phyloP scores from a whole-genome alignment of 2,888 invertebrate genomes.

The Phlogophora meticulosa region DNA sequence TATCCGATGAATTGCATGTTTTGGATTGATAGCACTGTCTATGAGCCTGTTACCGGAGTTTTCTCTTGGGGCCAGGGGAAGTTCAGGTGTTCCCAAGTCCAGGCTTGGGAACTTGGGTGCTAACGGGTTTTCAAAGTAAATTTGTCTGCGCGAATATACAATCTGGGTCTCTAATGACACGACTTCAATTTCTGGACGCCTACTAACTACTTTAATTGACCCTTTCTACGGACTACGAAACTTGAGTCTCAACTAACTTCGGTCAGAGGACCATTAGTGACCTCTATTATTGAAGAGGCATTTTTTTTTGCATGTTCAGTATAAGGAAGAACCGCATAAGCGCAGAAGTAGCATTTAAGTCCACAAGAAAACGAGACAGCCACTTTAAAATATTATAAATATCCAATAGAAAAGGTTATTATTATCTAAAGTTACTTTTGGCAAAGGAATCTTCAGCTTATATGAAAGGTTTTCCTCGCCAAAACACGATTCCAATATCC shows the following conservation, averaged over 20 bases:
- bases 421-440: slow-evolving; percentile 5
- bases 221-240: slow-evolving; percentile 29
- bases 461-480: slow-evolving; percentile 14
- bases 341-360: no score
- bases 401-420: not conserved
- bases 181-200: slow-evolving; percentile 39
- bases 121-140: slow-evolving; percentile 43
- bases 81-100: not conserved
- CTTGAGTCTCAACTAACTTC: slow-evolving; percentile 41
- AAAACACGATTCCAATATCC: slow-evolving; percentile 51
- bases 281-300: not conserved
- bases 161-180: slow-evolving; percentile 42
- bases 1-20: no score
- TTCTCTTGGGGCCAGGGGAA: not conserved
- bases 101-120: not conserved
- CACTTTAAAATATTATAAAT: not conserved
- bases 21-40: not conserved
- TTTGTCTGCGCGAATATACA: slow-evolving; percentile 31
- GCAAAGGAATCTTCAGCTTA: slow-evolving; percentile 4
- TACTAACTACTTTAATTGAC: slow-evolving; percentile 52
- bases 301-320: slow-evolving; percentile 9
- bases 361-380: no score
- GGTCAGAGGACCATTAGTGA: slow-evolving; percentile 15
- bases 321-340: no score
- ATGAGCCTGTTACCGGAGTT: not conserved